Percentiles rank a stretch among this genome's conserved stretches.
Evolutionary conservation across 1,140 invertebrate species (phyloP).

Genomic region (Pygmarrhopalites habei): DNA sequence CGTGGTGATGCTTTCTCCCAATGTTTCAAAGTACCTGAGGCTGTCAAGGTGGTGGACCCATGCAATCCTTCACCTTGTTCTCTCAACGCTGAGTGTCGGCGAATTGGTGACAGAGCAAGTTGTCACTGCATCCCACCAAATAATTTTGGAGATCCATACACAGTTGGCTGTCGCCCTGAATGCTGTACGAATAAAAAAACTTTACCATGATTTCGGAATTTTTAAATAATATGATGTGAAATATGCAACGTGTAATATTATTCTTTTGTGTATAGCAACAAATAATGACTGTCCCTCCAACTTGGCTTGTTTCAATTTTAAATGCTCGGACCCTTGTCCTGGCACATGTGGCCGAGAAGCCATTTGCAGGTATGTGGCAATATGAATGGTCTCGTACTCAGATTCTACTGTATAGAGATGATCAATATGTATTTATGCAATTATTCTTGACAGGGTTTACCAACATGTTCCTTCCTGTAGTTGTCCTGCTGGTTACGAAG

Average conservation of each 20-base stretch:
- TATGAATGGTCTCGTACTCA: no score
- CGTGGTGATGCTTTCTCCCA: constrained; percentile 73
- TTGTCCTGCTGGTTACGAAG: constrained; percentile 45
- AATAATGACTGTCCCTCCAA: constrained; percentile 60
- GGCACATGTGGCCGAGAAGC: constrained; percentile 45
- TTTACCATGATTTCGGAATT: no score
- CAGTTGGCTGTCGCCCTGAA: constrained; percentile 56
- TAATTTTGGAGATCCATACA: constrained; percentile 71
- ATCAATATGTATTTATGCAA: no score
- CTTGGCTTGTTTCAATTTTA: constrained; percentile 50
- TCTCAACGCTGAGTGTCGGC: constrained; percentile 23
- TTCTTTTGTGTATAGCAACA: no score
- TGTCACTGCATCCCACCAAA: constrained; percentile 57
- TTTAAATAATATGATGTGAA: no score
- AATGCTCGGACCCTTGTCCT: constrained; percentile 44
- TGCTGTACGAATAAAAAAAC: no score
- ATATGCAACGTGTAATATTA: no score
- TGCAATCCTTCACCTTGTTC: constrained; percentile 64
- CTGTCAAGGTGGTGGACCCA: constrained; percentile 43
- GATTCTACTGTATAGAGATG: no score
- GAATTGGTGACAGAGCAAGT: constrained; percentile 10
- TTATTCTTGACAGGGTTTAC: constrained; percentile 41
- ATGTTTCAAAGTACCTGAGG: constrained; percentile 57
- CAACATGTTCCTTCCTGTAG: constrained; percentile 67
- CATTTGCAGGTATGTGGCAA: no score